These are phyloP conservation scores for Sinocyclocheilus anshuiensis DNA, from an alignment of 2,113 vertebrate genomes.

Conservation along the genomic window DNA sequence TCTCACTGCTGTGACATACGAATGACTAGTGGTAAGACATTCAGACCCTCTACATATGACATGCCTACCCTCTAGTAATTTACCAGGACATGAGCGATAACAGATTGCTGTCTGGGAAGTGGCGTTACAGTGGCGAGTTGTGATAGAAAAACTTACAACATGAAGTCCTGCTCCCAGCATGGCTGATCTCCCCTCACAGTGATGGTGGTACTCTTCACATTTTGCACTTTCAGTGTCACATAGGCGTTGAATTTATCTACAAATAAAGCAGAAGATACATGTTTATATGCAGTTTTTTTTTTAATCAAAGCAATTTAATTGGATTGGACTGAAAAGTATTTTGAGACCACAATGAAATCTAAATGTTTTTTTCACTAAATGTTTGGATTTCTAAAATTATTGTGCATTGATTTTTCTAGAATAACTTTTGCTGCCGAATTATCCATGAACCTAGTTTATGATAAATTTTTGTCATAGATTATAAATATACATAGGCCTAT, in stretches of 20 bases:
- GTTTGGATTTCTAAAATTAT: too few species aligned
- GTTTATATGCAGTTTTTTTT: background rate
- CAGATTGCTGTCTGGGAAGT: background rate
- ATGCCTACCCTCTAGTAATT: background rate
- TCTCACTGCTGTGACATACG: background rate
- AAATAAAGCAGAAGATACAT: conserved; percentile 48
- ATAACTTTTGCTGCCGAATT: too few species aligned
- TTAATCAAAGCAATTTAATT: too few species aligned
- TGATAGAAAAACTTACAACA: conserved; percentile 75
- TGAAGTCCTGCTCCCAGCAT: conserved; percentile 82
- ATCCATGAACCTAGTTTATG: too few species aligned
- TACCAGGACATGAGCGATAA: background rate
- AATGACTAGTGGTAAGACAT: background rate
- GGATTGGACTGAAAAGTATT: too few species aligned
- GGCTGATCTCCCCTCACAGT: conserved; percentile 78
- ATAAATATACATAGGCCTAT: too few species aligned
- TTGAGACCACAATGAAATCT: too few species aligned
- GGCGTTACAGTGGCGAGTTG: background rate
- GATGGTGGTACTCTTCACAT: conserved; percentile 82
- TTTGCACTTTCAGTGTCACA: conserved; percentile 81
- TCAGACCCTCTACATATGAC: background rate
- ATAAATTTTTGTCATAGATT: too few species aligned
- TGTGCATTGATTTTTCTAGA: too few species aligned
- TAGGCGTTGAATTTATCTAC: conserved; percentile 79
- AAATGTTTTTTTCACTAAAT: too few species aligned